A percentile compares a stretch with the other conserved stretches of the same genome.
Conservation (phyloP, 2,888 invertebrate species). For the Quadroppia sp. region DNA sequence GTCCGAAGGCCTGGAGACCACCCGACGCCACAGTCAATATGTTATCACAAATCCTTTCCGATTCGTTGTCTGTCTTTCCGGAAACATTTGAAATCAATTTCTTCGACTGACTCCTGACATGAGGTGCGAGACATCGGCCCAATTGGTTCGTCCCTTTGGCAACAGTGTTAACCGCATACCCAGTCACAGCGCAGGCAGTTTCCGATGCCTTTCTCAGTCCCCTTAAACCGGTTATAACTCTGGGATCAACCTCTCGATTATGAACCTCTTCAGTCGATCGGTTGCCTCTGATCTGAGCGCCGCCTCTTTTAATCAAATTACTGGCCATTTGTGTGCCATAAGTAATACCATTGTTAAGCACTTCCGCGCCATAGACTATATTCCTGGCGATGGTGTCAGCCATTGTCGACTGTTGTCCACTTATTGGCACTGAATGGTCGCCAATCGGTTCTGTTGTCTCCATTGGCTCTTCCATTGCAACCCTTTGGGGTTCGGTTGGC, state of each 20-base stretch:
- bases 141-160: slow-evolving; percentile 34
- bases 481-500: not conserved
- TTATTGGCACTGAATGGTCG: not conserved
- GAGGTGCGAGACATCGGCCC: slow-evolving; percentile 31
- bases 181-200: not conserved
- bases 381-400: slow-evolving; percentile 13
- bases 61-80: slow-evolving; percentile 12
- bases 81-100: slow-evolving; percentile 34
- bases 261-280: not conserved
- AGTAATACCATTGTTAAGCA: slow-evolving; percentile 20
- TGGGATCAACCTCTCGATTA: slow-evolving; percentile 8
- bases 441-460: slow-evolving; percentile 2
- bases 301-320: slow-evolving; percentile 10
- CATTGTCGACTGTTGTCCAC: not conserved
- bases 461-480: not conserved
- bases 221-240: slow-evolving; percentile 17
- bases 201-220: slow-evolving; percentile 4
- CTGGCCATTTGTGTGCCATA: slow-evolving; percentile 28
- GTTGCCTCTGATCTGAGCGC: slow-evolving; percentile 3
- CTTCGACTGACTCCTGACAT: slow-evolving; percentile 18
- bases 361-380: slow-evolving; percentile 31
- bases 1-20: slow-evolving; percentile 16
- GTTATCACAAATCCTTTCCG: slow-evolving; percentile 16
- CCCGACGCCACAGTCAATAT: slow-evolving; percentile 25
- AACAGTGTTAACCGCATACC: slow-evolving; percentile 12